A percentile compares a stretch with the other conserved stretches of the same genome.
phyloP scores from a whole-genome alignment of 1,140 invertebrate species.

The Drosophila tsacasi region DNA sequence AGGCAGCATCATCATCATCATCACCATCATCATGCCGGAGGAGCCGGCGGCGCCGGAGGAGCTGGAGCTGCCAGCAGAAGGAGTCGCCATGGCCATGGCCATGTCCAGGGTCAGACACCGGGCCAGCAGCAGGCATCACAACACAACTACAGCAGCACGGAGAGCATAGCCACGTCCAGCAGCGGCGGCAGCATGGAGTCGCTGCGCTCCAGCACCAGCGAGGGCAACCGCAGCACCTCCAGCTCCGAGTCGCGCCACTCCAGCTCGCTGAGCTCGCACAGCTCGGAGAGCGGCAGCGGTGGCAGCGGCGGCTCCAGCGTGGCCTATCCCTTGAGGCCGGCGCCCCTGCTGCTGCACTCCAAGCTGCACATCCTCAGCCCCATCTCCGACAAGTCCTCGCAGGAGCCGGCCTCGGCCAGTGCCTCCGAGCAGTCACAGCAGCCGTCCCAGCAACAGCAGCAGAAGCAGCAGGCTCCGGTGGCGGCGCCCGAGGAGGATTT shows the following conservation, averaged over 20 bases:
- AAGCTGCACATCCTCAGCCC: conserved; percentile 94
- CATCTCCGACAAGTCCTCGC: conserved; percentile 95
- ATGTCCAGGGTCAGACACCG: conserved; percentile 65
- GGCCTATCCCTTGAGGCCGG: conserved; percentile 87
- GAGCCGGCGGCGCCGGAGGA: not conserved
- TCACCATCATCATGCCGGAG: conserved; percentile 52
- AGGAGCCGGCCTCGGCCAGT: conserved; percentile 92
- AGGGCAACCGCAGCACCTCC: conserved; percentile 92
- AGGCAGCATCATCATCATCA: conserved; percentile 88
- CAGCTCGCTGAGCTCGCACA: conserved; percentile 92
- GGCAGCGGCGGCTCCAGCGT: conserved; percentile 86
- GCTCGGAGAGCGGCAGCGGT: conserved; percentile 90
- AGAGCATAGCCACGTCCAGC: conserved; percentile 94
- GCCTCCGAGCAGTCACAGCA: conserved; percentile 88
- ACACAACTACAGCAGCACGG: conserved; percentile 92
- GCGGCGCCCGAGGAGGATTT: conserved; percentile 71
- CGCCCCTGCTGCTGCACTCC: conserved; percentile 88
- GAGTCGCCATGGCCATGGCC: conserved; percentile 3
- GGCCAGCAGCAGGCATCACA: not conserved
- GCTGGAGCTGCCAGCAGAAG: conserved; percentile 4
- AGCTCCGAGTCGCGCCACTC: conserved; percentile 92
- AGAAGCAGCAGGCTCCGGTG: conserved; percentile 85
- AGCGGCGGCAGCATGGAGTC: conserved; percentile 94
- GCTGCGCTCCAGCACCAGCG: conserved; percentile 92
- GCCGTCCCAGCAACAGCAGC: conserved; percentile 85